These are phyloP conservation scores for Antedon mediterranea DNA, from an alignment of 53 echinoderm and acorn worm genomes.

Conservation along the genomic window DNA sequence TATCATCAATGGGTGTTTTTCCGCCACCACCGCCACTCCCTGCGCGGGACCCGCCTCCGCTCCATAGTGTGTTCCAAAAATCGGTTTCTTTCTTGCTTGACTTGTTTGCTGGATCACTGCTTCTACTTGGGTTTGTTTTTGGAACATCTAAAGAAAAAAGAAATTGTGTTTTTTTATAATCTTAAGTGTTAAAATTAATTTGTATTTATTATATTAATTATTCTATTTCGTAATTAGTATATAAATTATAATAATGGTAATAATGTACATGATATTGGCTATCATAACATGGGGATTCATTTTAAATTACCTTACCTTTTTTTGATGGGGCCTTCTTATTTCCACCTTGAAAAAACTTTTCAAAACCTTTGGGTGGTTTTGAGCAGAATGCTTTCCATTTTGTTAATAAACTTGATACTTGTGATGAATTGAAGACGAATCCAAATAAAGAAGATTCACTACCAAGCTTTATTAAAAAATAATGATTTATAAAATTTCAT, in stretches of 20 bases:
- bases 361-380: constrained; percentile 94
- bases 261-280: too few relatives aligned
- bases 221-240: too few relatives aligned
- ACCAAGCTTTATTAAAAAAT: neutral
- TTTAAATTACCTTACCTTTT: neutral
- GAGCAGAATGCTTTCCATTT: constrained; percentile 35
- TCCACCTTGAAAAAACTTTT: constrained; percentile 71
- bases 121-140: neutral
- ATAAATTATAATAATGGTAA: too few relatives aligned
- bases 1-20: constrained; percentile 64
- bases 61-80: constrained; percentile 64
- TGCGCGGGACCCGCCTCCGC: constrained; percentile 20
- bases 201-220: too few relatives aligned
- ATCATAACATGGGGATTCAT: too few relatives aligned
- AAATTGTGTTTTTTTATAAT: too few relatives aligned
- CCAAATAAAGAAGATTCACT: neutral
- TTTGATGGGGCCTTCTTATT: neutral
- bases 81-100: constrained; percentile 18
- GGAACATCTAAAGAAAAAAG: neutral
- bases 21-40: constrained; percentile 33
- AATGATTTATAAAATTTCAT: too few relatives aligned
- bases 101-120: neutral
- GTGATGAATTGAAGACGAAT: neutral
- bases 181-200: too few relatives aligned
- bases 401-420: constrained; percentile 10